A percentile compares a stretch with the other conserved stretches of the same genome.
phyloP scores from a whole-genome alignment of 2,888 invertebrate genomes.

The Macroteleia sp. region DNA sequence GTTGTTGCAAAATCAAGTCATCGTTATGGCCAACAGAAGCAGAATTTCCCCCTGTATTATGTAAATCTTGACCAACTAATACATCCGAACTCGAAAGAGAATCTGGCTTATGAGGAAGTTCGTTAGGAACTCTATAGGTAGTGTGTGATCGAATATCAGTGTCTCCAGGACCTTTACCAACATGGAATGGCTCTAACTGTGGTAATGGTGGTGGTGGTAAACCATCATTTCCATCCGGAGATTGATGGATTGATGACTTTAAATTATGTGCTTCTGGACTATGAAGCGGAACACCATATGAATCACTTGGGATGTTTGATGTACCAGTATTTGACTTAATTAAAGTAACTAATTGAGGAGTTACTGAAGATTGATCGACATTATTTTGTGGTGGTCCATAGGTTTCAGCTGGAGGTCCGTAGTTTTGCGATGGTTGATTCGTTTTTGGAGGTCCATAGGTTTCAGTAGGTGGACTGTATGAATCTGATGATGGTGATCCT shows the following conservation, averaged over 20 bases:
- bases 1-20: conserved; percentile 70
- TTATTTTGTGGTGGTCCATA: conserved; percentile 82
- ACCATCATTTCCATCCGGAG: conserved; percentile 75
- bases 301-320: conserved; percentile 83
- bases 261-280: conserved; percentile 78
- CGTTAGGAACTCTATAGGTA: conserved; percentile 57
- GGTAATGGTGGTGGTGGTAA: conserved; percentile 80
- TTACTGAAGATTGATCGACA: conserved; percentile 33
- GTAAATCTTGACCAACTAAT: conserved; percentile 63
- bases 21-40: conserved; percentile 46
- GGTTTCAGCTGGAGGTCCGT: conserved; percentile 72
- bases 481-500: conserved; percentile 27
- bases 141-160: conserved; percentile 64
- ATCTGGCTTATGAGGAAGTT: conserved; percentile 70
- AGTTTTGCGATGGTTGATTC: conserved; percentile 22
- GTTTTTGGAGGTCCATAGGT: conserved; percentile 24
- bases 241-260: conserved; percentile 75
- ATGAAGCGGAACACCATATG: conserved; percentile 85
- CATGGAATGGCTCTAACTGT: conserved; percentile 78
- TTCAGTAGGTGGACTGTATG: conserved; percentile 20
- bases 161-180: conserved; percentile 71
- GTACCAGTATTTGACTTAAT: conserved; percentile 58
- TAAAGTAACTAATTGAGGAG: conserved; percentile 34
- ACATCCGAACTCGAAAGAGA: conserved; percentile 67
- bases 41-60: conserved; percentile 45